Evolutionary conservation across 2,888 invertebrate species (phyloP), one percentile per base, ranked within the genome.

Genomic region (Resseliella maxima): DNA sequence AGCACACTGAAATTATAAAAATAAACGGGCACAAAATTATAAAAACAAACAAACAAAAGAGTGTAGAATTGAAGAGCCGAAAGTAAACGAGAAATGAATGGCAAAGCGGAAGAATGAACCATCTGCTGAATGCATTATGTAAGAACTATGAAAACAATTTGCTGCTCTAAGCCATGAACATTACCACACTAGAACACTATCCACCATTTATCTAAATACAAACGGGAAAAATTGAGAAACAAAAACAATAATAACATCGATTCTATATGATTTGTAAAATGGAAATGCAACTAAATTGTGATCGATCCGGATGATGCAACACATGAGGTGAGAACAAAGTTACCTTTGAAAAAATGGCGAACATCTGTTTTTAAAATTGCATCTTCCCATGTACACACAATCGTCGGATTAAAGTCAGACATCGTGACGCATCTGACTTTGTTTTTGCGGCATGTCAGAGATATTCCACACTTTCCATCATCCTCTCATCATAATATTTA

Each of bases 381-480:
- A 38, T 83, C 83, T n/a, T n/a, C 2, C 38, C n/a, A 41, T 83
- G 38, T 36, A 81, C 36, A 72, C 12, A 36, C 12, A 81, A 18
- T 6, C 0, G 38, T 6, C 0, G 38, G 83, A 38, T 72, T 72
- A 38, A 83, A 38, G n/a, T 83, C 38, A 35, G 15, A 38, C 83
- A 83, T 83, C 83, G 83, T 83, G 83, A 83, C 24, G 83, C 83
- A 83, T 83, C 83, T 83, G 83, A 83, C 72, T 72, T 72, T 72
- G 15, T 27, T 72, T 31, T 35, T 27, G 72, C 15, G 31, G 72
- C 15, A 15, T 83, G 83, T 83, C 83, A n/a, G 83, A 36, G n/a
- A 24, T 38, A n/a, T 83, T 83, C 38, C 38, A 83, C 24, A 38
- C 38, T 83, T 83, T 38, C 83, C 38, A n/a, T 72, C 72, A 72